A percentile compares a stretch with the other conserved stretches of the same genome.
These are phyloP conservation scores for Silurus aristotelis DNA, from an alignment of 2,797 vertebrate genomes.

Conservation along the genomic window DNA sequence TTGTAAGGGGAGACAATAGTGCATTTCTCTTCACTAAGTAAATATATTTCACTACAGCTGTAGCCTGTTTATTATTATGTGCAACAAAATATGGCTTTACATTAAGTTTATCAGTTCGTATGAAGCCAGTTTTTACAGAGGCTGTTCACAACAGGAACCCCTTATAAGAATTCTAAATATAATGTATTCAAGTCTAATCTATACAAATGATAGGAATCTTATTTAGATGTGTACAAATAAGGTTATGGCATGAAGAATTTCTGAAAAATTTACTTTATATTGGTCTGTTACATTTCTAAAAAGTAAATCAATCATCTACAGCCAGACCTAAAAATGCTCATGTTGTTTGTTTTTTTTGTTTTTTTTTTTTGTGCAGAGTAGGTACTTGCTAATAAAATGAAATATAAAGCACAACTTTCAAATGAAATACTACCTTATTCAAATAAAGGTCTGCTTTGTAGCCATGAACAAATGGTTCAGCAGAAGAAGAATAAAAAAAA, in stretches of 20 bases:
- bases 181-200: background rate
- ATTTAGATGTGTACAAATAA: background rate
- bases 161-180: background rate
- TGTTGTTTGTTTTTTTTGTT: too few species aligned
- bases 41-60: background rate
- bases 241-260: background rate
- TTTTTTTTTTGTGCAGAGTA: too few species aligned
- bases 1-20: background rate
- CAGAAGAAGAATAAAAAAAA: too few species aligned
- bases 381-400: background rate
- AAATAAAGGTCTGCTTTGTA: background rate
- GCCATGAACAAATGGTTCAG: background rate
- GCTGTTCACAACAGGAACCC: background rate
- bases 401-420: background rate
- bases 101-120: background rate
- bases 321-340: too few species aligned
- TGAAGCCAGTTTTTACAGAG: background rate
- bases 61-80: background rate
- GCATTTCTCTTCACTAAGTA: too few species aligned
- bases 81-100: background rate
- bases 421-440: background rate
- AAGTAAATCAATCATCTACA: too few species aligned
- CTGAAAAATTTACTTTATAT: background rate
- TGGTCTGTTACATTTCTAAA: background rate
- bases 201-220: background rate